Evolutionary conservation across 2,113 vertebrate species (phyloP), one percentile per base, ranked within the genome.

Genomic region (Leuciscus idus): DNA sequence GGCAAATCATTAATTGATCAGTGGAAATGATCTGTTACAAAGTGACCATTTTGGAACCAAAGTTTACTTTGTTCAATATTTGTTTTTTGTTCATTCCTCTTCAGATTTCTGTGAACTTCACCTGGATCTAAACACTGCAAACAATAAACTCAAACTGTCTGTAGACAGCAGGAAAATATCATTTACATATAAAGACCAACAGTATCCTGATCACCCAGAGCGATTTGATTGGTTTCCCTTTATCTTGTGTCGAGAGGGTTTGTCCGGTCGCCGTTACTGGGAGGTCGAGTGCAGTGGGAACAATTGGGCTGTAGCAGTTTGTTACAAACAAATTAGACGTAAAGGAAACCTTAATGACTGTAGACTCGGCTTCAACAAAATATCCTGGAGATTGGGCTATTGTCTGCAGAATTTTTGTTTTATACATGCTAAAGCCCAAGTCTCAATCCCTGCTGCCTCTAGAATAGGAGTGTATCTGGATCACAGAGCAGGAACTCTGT

Each of bases 381-480:
- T 59, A 1, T 83, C 86, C 39, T 87, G 80, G 86, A 87, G 92
- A 89, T 0, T 95, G 94, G 88, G 94, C 26, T 26, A 26, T 26
- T 26, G 26, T 26, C 26, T 2, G 30, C 30, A 30, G 2, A 91
- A 91, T 1, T 91, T 91, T 68, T 87, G 92, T 89, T 95, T 94
- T 80, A 93, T 93, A 92, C 95, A 97, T 83, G 61, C 93, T 0
- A 82, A 66, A 50, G 0, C 9, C 28, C 48, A 50, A 13, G 12
- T 50, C 48, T 3, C 1, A 13, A 50, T 50, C 3, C 48, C 48
- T 13, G 12, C 48, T 50, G 12, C 48, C 48, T 50, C 48, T 50
- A 50, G 48, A 50, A 50, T 50, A 50, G 48, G 48, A 50, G 48
- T 50, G 48, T 50, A 50, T 50, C 48, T 50, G 48, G 48, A 50